Base-by-base conservation (phyloP, 2,113 vertebrate genomes). In the Silurus asotus region DNA sequence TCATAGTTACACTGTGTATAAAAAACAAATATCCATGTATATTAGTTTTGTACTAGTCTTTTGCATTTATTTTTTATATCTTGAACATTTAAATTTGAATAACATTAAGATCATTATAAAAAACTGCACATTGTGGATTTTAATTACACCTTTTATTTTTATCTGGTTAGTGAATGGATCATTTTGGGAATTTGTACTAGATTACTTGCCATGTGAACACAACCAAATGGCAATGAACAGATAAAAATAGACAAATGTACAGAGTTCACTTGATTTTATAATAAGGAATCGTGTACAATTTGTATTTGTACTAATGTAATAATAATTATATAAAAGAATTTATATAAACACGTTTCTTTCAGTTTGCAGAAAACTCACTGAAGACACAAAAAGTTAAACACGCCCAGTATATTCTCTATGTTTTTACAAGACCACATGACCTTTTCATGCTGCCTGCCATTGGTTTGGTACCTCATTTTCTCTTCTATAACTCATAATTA, bases 401-500 rank as follows among this genome's bases (percentile, higher is more conserved):
- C 37, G 1, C 5, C 77, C 20, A 45, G 77, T 48, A 10, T 61
- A 48, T 80, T 48, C 13, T 8, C 20, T 75, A n/a, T 75, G 70
- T 13, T 37, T 58, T 59, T 79, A 61, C 28, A 80, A 61, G 77
- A 45, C 77, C 17, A 3, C 77, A 45, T 80, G 77, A 61, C 77
- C 77, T 80, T 80, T 80, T 13, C 45, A 61, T 28, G 81, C 45
- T 28, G 62, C 25, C 81, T 58, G 28, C 19, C 23, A n/a, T 48
- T 56, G 28, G 59, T 58, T 56, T 70, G 19, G 25, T 72, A 37
- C 17, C 28, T 56, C 15, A 72, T 83, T 56, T 10, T 45, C 55
- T 45, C 53, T 59, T 48, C 69, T 56, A 84, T 25, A 62, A 28
- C 70, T 75, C 51, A 56, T 17, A 58, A 72, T 70, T 72, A 83